Conservation (phyloP, 2,888 invertebrate species). For the Branchellion lobata region DNA sequence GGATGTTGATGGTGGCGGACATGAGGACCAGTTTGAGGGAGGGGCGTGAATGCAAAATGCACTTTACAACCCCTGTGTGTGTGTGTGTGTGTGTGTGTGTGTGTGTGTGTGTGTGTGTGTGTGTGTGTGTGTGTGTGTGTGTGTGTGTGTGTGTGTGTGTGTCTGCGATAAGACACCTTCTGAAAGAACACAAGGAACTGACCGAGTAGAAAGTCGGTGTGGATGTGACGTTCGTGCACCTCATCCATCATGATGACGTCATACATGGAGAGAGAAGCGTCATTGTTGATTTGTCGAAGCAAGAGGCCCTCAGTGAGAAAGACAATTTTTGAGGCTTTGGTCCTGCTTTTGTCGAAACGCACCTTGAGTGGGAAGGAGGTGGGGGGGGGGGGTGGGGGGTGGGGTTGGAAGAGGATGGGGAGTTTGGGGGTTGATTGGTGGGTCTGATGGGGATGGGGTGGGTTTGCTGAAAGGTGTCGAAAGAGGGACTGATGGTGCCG, state of each 20-base stretch:
- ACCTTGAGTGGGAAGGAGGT: too few species aligned
- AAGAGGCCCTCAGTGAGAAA: constrained; percentile 86
- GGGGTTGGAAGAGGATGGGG: too few species aligned
- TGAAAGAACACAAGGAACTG: too few species aligned
- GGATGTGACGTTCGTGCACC: constrained; percentile 54
- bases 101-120: not conserved
- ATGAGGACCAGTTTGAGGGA: constrained; percentile 84
- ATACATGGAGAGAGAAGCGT: constrained; percentile 75
- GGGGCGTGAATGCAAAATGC: constrained; percentile 75
- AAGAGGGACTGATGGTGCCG: too few species aligned
- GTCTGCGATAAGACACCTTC: too few species aligned
- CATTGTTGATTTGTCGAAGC: constrained; percentile 75
- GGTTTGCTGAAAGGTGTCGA: too few species aligned
- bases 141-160: not conserved
- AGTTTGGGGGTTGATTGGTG: not conserved
- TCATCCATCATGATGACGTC: constrained; percentile 94
- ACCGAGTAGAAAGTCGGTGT: constrained; percentile 76
- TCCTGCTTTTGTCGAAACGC: constrained; percentile 85
- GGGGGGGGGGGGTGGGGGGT: not conserved
- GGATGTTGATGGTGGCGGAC: constrained; percentile 97
- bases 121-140: not conserved
- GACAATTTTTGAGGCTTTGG: constrained; percentile 81
- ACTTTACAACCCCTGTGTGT: constrained; percentile 75
- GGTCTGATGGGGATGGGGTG: not conserved
- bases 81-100: constrained; percentile 11